Conservation (phyloP, 2,797 vertebrate species). For the Argyrosomus regius region DNA sequence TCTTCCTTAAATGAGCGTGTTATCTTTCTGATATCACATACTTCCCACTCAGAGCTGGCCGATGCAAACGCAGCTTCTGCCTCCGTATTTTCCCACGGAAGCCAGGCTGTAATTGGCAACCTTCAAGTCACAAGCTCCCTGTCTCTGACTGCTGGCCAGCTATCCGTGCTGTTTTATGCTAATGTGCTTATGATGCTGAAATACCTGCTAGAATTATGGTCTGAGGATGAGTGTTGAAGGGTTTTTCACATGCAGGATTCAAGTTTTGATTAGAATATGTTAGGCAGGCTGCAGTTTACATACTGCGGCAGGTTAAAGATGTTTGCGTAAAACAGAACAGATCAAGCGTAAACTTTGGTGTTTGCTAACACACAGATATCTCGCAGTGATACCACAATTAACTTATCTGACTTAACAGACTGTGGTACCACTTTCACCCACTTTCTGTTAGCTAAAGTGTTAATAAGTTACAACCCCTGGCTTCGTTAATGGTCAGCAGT, state of each 20-base stretch:
- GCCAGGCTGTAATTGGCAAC: slow-evolving; percentile 23
- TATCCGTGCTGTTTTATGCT: slow-evolving; percentile 31
- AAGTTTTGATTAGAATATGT: not conserved
- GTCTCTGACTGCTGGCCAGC: slow-evolving; percentile 15
- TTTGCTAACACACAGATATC: too few relatives aligned
- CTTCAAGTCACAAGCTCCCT: slow-evolving; percentile 5
- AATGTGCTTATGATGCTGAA: slow-evolving; percentile 27
- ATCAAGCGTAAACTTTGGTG: not conserved
- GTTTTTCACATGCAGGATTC: not conserved
- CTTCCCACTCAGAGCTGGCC: slow-evolving; percentile 23
- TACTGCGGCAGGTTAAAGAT: not conserved
- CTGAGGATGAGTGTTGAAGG: not conserved
- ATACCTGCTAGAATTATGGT: not conserved
- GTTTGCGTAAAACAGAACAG: too few relatives aligned
- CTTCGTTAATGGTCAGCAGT: too few relatives aligned
- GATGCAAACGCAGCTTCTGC: slow-evolving; percentile 1
- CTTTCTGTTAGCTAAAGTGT: too few relatives aligned
- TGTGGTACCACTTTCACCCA: too few relatives aligned
- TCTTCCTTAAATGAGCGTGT: slow-evolving; percentile 12
- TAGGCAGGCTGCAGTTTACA: not conserved
- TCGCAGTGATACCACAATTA: too few relatives aligned
- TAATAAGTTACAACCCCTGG: too few relatives aligned
- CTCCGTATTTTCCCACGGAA: slow-evolving; percentile 2
- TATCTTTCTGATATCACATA: slow-evolving; percentile 17
- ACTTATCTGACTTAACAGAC: too few relatives aligned